Percentiles rank a stretch among this genome's conserved stretches.
phyloP scores from a whole-genome alignment of 1,140 invertebrate species.

The Dufourea novaeangliae region DNA sequence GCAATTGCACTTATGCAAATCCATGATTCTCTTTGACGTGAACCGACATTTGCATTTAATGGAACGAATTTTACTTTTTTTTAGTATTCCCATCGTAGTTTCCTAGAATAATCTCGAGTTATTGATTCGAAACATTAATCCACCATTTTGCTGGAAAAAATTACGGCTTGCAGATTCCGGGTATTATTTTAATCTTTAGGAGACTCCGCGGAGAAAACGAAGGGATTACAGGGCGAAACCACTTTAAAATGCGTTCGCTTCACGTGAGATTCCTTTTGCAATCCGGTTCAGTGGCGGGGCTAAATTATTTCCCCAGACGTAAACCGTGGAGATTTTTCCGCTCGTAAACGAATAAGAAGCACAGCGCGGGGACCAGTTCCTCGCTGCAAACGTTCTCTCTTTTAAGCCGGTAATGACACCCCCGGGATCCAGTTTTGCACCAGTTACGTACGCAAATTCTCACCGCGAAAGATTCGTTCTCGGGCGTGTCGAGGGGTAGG shows the following conservation, averaged over 20 bases:
- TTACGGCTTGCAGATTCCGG: too few species aligned
- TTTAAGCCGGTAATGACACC: conserved; percentile 31
- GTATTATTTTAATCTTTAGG: too few species aligned
- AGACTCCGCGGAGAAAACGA: too few species aligned
- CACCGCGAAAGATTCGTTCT: conserved; percentile 22
- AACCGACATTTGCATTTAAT: too few species aligned
- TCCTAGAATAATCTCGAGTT: too few species aligned
- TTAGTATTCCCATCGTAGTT: too few species aligned
- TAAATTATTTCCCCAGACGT: conserved; percentile 16
- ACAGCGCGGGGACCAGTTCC: background rate
- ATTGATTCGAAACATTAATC: too few species aligned
- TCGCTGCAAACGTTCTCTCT: conserved; percentile 10
- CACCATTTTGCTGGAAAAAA: too few species aligned
- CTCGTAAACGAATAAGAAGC: background rate
- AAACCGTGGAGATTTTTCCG: background rate
- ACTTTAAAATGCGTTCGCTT: too few species aligned
- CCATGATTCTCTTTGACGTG: background rate
- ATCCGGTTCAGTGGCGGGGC: background rate
- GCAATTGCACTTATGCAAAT: background rate
- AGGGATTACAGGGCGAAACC: too few species aligned
- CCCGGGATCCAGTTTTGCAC: conserved; percentile 25
- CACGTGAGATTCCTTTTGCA: conserved; percentile 5
- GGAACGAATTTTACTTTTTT: too few species aligned
- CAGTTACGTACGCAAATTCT: conserved; percentile 29
- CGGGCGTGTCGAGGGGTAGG: background rate